Evolutionary conservation across 1,140 invertebrate species (phyloP).

Genomic region (Drosophila willistoni): DNA sequence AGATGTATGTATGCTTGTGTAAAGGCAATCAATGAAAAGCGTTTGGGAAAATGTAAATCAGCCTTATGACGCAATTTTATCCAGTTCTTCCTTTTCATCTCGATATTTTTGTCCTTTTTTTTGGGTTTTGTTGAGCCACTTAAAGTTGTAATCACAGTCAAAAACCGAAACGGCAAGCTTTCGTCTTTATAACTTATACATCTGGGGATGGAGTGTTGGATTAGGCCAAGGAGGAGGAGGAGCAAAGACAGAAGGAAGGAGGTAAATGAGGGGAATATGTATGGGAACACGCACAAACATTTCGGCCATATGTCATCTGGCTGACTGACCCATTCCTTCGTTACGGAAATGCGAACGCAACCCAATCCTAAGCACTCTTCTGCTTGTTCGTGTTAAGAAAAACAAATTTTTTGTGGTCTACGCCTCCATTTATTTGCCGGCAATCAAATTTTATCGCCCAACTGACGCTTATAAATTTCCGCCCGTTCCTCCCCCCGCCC

Average conservation of each 20-base stretch:
- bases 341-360: conserved; percentile 2
- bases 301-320: conserved; percentile 18
- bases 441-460: conserved; percentile 65
- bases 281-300: conserved; percentile 12
- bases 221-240: background rate
- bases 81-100: conserved; percentile 3
- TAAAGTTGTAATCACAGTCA: conserved; percentile 23
- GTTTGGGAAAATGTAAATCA: conserved; percentile 3
- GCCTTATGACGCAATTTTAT: background rate
- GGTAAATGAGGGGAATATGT: background rate
- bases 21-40: conserved; percentile 5
- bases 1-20: background rate
- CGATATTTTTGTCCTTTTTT: background rate
- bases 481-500: too few species aligned
- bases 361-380: conserved; percentile 5
- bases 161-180: conserved; percentile 13
- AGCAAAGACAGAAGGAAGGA: too few species aligned
- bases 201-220: background rate
- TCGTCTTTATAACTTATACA: conserved; percentile 13
- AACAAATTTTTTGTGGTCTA: conserved; percentile 22
- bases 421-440: conserved; percentile 46
- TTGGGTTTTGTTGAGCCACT: conserved; percentile 3
- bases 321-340: background rate
- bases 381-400: conserved; percentile 23
- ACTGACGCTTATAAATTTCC: conserved; percentile 62